Conservation (phyloP, 1,140 invertebrate genomes). For the Hyposmocoma kahamanoa region DNA sequence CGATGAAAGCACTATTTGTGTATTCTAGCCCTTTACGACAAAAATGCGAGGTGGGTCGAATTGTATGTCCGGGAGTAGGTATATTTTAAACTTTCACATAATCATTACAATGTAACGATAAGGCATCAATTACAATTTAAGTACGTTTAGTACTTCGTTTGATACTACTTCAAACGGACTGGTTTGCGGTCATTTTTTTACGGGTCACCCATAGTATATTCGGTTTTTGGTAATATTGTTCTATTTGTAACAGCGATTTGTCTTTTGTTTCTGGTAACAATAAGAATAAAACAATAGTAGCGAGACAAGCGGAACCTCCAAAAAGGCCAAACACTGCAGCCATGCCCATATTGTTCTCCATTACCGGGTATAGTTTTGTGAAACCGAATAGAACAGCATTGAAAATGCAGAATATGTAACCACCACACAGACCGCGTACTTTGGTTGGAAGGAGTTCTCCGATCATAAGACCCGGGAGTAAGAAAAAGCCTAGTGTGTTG, state of each 20-base stretch:
- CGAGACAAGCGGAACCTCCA: slow-evolving; percentile 77
- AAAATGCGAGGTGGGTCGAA: too few species aligned
- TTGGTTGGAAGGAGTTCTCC: slow-evolving; percentile 81
- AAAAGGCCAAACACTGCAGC: slow-evolving; percentile 81
- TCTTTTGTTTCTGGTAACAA: slow-evolving; percentile 90
- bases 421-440: slow-evolving; percentile 78
- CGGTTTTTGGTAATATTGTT: slow-evolving; percentile 82
- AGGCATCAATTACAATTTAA: too few species aligned
- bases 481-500: slow-evolving; percentile 82
- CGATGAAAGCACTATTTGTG: too few species aligned
- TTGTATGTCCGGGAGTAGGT: too few species aligned
- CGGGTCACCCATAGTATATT: slow-evolving; percentile 78
- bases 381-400: slow-evolving; percentile 80
- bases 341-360: slow-evolving; percentile 75
- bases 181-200: slow-evolving; percentile 34
- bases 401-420: slow-evolving; percentile 81
- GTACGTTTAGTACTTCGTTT: not conserved
- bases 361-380: slow-evolving; percentile 81
- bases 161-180: slow-evolving; percentile 32
- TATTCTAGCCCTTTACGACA: too few species aligned
- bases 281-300: slow-evolving; percentile 80
- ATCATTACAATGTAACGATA: too few species aligned
- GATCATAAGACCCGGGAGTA: slow-evolving; percentile 81
- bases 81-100: too few species aligned
- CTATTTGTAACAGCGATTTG: slow-evolving; percentile 84